These are phyloP conservation scores for Helobdella robusta DNA, from an alignment of 2,888 invertebrate species.

Conservation along the genomic window DNA sequence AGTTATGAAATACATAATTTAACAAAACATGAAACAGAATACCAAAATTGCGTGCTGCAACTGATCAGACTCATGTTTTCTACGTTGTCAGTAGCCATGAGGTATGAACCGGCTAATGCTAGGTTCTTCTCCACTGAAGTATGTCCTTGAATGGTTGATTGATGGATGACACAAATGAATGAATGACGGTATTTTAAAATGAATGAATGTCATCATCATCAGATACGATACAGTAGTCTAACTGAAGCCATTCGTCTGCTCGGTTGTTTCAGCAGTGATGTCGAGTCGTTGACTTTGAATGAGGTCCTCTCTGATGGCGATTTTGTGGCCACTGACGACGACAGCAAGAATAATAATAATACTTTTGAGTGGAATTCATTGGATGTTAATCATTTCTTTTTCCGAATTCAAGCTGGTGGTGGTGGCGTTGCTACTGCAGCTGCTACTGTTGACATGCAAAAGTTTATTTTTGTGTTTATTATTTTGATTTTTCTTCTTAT, in stretches of 20 bases:
- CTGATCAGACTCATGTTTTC: conserved; percentile 81
- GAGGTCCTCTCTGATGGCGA: too few relatives aligned
- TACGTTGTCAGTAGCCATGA: conserved; percentile 90
- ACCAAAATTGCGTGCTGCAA: conserved; percentile 60
- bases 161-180: not conserved
- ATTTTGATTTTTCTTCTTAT: too few relatives aligned
- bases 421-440: too few relatives aligned
- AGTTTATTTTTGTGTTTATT: too few relatives aligned
- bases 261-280: conserved; percentile 65
- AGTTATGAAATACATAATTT: too few relatives aligned
- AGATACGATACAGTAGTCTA: conserved; percentile 85
- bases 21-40: too few relatives aligned
- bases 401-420: not conserved
- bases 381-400: not conserved
- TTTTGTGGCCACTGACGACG: not conserved
- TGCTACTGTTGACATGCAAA: too few relatives aligned
- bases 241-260: conserved; percentile 82
- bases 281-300: conserved; percentile 14
- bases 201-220: too few relatives aligned
- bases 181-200: not conserved
- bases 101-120: conserved; percentile 97
- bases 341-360: not conserved
- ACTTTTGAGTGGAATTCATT: not conserved
- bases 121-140: conserved; percentile 91
- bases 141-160: not conserved